Conservation (phyloP, 2,797 vertebrate genomes). For the Prunella strophiata region DNA sequence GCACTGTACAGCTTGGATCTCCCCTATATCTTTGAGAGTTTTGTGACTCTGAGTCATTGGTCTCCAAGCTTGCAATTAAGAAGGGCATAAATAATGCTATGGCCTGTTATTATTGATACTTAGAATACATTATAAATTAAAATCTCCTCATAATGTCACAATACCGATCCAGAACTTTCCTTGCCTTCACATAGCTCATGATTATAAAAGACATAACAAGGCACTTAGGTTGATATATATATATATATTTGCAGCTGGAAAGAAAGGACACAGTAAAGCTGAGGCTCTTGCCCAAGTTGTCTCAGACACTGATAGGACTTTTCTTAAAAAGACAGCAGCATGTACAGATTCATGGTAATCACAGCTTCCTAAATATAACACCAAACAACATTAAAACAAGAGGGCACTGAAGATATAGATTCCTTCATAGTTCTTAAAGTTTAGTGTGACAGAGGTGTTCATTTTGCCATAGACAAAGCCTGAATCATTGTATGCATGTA, state of each 20-base stretch:
- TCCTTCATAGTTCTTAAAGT: not conserved
- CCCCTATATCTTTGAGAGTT: not conserved
- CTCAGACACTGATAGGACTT: not conserved
- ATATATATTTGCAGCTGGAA: not conserved
- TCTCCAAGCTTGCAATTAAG: not conserved
- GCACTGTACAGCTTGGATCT: not conserved
- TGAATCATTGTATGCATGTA: not conserved
- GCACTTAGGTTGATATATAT: not conserved
- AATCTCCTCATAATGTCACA: not conserved
- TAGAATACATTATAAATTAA: not conserved
- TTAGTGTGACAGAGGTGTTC: not conserved
- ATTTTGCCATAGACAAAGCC: not conserved
- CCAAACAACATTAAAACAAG: not conserved
- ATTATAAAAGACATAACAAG: not conserved
- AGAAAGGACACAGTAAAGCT: not conserved
- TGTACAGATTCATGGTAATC: not conserved
- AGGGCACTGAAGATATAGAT: accelerated
- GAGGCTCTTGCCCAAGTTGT: not conserved
- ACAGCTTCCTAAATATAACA: not conserved
- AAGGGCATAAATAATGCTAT: not conserved
- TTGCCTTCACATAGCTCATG: not conserved
- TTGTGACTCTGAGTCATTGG: not conserved
- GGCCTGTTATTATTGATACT: not conserved
- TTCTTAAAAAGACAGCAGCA: not conserved
- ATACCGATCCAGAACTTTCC: not conserved